Base-by-base conservation (phyloP, 2,888 invertebrate species). In the Pachydiplax longipennis region DNA sequence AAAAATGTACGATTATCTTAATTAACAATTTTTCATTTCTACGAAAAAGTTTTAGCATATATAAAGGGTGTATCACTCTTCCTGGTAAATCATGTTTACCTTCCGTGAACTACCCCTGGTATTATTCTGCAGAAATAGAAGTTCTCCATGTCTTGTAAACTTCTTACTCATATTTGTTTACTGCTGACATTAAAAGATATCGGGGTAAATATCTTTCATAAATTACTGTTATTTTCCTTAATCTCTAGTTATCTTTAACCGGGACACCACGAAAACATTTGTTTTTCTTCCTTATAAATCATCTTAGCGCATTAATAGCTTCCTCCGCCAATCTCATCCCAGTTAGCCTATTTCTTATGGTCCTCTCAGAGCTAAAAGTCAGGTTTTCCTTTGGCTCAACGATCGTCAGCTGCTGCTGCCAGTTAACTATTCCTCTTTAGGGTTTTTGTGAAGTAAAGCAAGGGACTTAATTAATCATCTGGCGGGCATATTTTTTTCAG, bases 371-470 rank as follows among this genome's bases (percentile, higher is more conserved):
- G 87, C 87, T 83, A 58, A 83, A 58, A 83, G 83, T 83, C 83
- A 61, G 35, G 83, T 83, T 83, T 83, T 83, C 83, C 35, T 61
- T 61, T 37, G 87, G 35, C 61, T 87, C 61, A 61, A 37, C 37
- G 73, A 61, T 61, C 87, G 65, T 87, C 87, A 87, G 87, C 87
- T 87, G 87, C 87, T 87, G n/a, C 87, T 87, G 87, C 61, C 87
- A 87, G 37, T 87, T 87, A 87, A 61, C 35, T n/a, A 61, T 87
- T 87, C 87, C 87, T 87, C 61, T 58, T 61, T 25, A 61, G 18
- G 35, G 37, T 87, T 87, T 87, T 87, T 87, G 61, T 87, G 87
- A 87, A 61, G 58, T 61, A 87, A 65, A 87, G 37, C 18, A n/a
- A 61, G 87, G 37, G 37, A 87, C 22, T 25, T 22, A 37, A 87